Base-by-base conservation (phyloP, 1,140 invertebrate species). In the Drosophila teissieri region DNA sequence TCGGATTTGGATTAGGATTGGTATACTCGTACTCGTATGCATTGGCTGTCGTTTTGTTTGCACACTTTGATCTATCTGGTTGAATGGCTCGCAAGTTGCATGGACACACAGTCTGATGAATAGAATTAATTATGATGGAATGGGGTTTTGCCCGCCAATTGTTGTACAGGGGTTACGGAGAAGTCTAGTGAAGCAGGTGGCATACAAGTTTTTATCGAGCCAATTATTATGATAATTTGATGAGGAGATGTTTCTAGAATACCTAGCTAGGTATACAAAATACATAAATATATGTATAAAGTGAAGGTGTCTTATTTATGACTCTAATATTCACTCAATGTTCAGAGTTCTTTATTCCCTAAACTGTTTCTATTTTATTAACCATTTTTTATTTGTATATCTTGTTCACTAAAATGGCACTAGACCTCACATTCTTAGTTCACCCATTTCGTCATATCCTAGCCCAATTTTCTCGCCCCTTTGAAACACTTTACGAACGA, bases 111-210 rank as follows among this genome's bases (percentile, higher is more conserved):
- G 12, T 10, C 34, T 11, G 44, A 48, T 56, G 44, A 69, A 69
- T 69, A 56, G 51, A 70, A 49, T 42, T 70, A 70, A 70, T 70
- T 70, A 70, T 70, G 44, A 49, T 40, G 64, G 12, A 42, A 44
- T 36, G 40, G 65, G 19, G 22, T 68, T 46, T 53, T 46, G 48
- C 39, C 19, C 39, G 40, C 12, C n/a, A 67, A 45, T 31, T 67
- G 15, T 52, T 40, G 36, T 27, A 8, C 36, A 12, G 7, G 24
- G 36, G 63, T 34, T 31, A 40, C 17, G 11, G 1, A 49, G 10
- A 17, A 44, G 24, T 24, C 11, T 34, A 27, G 15, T 46, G 11
- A 4, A 56, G 51, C 67, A 70, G 54, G 27, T 70, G 55, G 27
- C 42, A 8, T 44, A 11, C 44, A n/a, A 10, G 34, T 14, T 39